Base-by-base conservation (phyloP, 2,797 vertebrate genomes). In the Pterois miles region DNA sequence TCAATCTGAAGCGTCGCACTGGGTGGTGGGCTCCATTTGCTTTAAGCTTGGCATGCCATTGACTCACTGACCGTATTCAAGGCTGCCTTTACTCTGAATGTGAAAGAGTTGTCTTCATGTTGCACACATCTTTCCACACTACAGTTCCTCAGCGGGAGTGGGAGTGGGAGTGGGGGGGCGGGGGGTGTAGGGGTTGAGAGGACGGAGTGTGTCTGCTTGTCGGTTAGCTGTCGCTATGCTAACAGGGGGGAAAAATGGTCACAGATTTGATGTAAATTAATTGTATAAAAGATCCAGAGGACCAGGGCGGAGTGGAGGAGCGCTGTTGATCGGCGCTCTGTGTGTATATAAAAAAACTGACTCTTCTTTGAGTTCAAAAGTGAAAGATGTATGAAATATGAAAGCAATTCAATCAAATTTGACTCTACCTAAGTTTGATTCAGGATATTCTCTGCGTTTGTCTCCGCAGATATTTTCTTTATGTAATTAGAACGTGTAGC, bases 31-130 rank as follows among this genome's bases (percentile, higher is more conserved):
- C 96, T 96, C 94, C 96, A 94, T 97, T 96, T 95, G 97, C 97
- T 98, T 98, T 96, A 96, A 97, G 97, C 97, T 98, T 97, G 97
- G 97, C 97, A 97, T 98, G 97, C 97, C 97, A 95, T 98, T 96
- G 96, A 97, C 96, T 97, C 96, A 97, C 96, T 96, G 95, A 96
- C 96, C 95, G 94, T 96, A 96, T 93, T 96, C 89, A 97, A 97
- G 96, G 97, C 95, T 95, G 95, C 98, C 97, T 98, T 98, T 98
- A 96, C 95, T 96, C 95, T 98, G 97, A 98, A 97, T 99, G 97
- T 98, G 96, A 97, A 93, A 94, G 96, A 98, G 96, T 98, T 97
- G 97, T 98, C 98, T 98, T 98, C 96, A 97, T 96, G 94, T 94
- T 95, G 91, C 93, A 95, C 93, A 94, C 93, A 93, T 95, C 93